Evolutionary conservation across 2,113 vertebrate species (phyloP).

Genomic region (Elaphurus davidianus): DNA sequence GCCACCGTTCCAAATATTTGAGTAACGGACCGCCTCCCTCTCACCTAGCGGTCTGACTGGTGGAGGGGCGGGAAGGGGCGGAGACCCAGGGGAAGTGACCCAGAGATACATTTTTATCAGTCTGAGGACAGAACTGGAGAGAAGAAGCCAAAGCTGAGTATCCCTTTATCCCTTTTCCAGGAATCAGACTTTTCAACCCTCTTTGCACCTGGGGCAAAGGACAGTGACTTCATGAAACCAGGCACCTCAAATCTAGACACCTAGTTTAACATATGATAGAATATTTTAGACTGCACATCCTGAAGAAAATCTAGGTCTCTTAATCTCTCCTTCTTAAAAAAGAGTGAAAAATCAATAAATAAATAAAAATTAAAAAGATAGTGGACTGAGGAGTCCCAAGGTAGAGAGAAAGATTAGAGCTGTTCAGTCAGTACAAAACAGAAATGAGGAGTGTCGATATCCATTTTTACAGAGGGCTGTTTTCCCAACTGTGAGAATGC

Average conservation of each 20-base stretch:
- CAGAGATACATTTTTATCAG: neutral
- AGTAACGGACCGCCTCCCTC: neutral
- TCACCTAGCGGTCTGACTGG: neutral
- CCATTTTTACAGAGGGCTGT: neutral
- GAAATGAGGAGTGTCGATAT: neutral
- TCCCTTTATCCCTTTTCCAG: neutral
- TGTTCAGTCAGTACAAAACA: neutral
- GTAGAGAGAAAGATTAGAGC: neutral
- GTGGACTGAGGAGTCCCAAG: neutral
- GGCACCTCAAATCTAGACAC: neutral
- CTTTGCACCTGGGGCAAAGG: neutral
- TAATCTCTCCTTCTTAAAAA: neutral
- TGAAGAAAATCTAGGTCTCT: neutral
- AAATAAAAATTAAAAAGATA: neutral
- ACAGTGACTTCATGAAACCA: neutral
- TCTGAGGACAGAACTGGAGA: neutral
- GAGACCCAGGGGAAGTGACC: neutral
- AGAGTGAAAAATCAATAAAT: neutral
- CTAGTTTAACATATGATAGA: neutral
- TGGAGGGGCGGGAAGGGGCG: neutral
- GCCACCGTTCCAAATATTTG: neutral
- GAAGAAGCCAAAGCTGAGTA: neutral
- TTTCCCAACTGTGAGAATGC: neutral
- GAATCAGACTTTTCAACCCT: neutral
- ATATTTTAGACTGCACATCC: neutral